Base-by-base conservation (phyloP, 2,888 invertebrate species). In the Archips xylosteana region DNA sequence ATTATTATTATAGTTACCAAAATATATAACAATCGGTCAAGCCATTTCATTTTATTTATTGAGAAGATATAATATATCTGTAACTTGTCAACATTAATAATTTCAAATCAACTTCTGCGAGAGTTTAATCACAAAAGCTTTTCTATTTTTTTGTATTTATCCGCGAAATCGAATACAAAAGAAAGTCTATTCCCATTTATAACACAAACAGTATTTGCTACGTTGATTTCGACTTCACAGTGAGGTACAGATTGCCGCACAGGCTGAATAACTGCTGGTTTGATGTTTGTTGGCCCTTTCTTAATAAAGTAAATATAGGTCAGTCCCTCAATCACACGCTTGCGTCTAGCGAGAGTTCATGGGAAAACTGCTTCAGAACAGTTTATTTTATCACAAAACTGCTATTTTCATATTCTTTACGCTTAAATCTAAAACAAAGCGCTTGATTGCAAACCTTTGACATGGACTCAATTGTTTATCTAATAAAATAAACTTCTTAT, bases 271-370 rank as follows among this genome's bases (percentile, higher is more conserved):
- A n/a, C 59, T 3, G 36, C 54, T 57, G 47, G 51, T 39, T 34
- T 5, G 8, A n/a, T 57, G 57, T 59, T 64, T 64, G 47, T 9
- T 54, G 39, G 60, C 61, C 68, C 15, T 36, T 36, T 68, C 63
- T 63, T 73, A 68, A 68, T 68, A 57, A 73, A 68, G 39, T 59
- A 63, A 57, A 68, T 49, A 45, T 69, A 64, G 73, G 69, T 73
- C 73, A 73, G 68, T 23, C 68, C 63, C 68, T 61, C 73, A 64
- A 68, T 73, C 63, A 68, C 10, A 39, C 63, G 36, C 23, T 62
- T 49, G 13, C 59, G 49, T 62, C 54, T 61, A 39, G n/a, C 49
- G 42, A 42, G 42, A 54, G 42, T 23, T 34, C 42, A 8, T 15
- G 15, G 15, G 32, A 59, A 69, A 69, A 69, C 13, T 49, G 49